These are phyloP conservation scores for Bursaphelenchus mucronatus DNA, from an alignment of 1,140 invertebrate species.

Conservation along the genomic window DNA sequence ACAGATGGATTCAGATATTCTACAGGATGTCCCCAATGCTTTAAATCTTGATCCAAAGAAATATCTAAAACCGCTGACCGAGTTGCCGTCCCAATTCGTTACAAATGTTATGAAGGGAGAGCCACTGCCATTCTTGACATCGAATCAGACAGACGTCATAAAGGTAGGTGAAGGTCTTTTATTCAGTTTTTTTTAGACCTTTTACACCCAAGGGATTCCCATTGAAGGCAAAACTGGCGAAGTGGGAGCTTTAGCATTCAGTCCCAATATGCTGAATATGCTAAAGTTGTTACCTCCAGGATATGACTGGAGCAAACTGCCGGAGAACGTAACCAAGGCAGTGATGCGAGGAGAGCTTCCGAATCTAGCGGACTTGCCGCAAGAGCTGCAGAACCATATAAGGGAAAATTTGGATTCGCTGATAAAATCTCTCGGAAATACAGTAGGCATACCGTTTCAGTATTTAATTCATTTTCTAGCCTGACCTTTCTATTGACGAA, in stretches of 20 bases:
- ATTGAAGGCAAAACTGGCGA: constrained; percentile 2
- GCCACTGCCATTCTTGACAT: constrained; percentile 39
- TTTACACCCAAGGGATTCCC: constrained; percentile 46
- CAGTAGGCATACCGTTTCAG: constrained; percentile 9
- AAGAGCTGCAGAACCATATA: constrained; percentile 52
- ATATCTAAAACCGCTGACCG: constrained; percentile 43
- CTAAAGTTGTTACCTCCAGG: constrained; percentile 54
- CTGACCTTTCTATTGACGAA: constrained; percentile 51
- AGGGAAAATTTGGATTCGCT: constrained; percentile 51
- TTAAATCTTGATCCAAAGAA: constrained; percentile 29
- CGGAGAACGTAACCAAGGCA: constrained; percentile 47
- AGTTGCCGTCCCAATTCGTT: constrained; percentile 39
- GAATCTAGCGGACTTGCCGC: constrained; percentile 46
- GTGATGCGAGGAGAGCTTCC: constrained; percentile 53
- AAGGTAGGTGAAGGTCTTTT: constrained; percentile 31
- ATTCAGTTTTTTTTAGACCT: constrained; percentile 30
- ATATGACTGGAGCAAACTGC: constrained; percentile 55
- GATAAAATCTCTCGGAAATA: constrained; percentile 33
- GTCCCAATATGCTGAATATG: not conserved
- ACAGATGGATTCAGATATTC: constrained; percentile 26
- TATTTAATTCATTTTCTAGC: constrained; percentile 20
- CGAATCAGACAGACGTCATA: constrained; percentile 42
- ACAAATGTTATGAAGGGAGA: constrained; percentile 43
- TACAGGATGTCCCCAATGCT: constrained; percentile 21
- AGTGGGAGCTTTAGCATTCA: constrained; percentile 5